Conservation (phyloP, 1,140 invertebrate genomes). For the Cylas formicarius region DNA sequence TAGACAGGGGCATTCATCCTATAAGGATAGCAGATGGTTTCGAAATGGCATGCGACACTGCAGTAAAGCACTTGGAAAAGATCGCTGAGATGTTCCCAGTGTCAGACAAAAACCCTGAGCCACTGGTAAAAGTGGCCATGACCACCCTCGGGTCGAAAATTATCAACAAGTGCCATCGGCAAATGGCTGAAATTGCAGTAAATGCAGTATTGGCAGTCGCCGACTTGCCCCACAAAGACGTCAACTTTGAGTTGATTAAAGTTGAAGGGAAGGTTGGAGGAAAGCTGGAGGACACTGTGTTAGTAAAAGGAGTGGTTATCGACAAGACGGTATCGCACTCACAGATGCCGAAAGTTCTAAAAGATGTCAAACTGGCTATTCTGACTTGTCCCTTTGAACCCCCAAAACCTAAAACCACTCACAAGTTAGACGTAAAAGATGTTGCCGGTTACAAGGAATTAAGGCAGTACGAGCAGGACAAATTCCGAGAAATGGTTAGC, state of each 20-base stretch:
- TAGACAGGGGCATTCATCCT: slow-evolving; percentile 97
- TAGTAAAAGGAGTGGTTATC: slow-evolving; percentile 94
- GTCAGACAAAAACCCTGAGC: slow-evolving; percentile 73
- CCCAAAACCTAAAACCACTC: slow-evolving; percentile 99
- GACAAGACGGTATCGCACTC: slow-evolving; percentile 99
- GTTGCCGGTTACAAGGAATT: slow-evolving; percentile 94
- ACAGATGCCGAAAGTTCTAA: slow-evolving; percentile 99
- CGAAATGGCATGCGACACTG: slow-evolving; percentile 90
- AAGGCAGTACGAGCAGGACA: slow-evolving; percentile 90
- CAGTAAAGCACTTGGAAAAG: slow-evolving; percentile 77
- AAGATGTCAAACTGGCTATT: slow-evolving; percentile 92
- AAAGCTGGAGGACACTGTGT: slow-evolving; percentile 91
- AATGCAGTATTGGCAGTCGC: slow-evolving; percentile 90
- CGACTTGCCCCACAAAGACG: slow-evolving; percentile 89
- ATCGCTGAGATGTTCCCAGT: slow-evolving; percentile 89
- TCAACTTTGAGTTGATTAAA: slow-evolving; percentile 99
- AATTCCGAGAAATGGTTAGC: slow-evolving; percentile 94
- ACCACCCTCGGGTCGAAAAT: slow-evolving; percentile 99
- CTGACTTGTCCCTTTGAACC: slow-evolving; percentile 99
- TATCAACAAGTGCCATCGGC: slow-evolving; percentile 81
- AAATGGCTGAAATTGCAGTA: slow-evolving; percentile 99
- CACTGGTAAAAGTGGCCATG: slow-evolving; percentile 91
- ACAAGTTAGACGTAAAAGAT: slow-evolving; percentile 96
- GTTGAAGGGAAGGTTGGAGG: slow-evolving; percentile 97
- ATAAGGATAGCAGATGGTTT: slow-evolving; percentile 98